A percentile compares a stretch with the other conserved stretches of the same genome.
These are phyloP conservation scores for Scaptomyza parva DNA, from an alignment of 2,888 invertebrate genomes.

Conservation along the genomic window DNA sequence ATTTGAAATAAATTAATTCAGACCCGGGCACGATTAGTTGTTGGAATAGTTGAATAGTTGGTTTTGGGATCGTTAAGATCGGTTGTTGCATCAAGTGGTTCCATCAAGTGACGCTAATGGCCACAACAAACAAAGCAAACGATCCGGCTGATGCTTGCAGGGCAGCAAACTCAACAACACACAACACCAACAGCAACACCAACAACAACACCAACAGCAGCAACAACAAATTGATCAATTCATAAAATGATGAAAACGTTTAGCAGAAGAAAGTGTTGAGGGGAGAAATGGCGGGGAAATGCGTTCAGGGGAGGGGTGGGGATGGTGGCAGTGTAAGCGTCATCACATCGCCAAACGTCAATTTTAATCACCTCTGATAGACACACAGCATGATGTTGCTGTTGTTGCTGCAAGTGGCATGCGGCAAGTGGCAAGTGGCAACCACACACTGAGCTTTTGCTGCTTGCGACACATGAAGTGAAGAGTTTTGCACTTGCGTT, in stretches of 20 bases:
- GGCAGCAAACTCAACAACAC: constrained; percentile 25
- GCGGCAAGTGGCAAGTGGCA: constrained; percentile 14
- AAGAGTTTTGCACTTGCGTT: constrained; percentile 80
- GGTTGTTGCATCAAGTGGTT: constrained; percentile 19
- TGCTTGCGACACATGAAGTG: constrained; percentile 72
- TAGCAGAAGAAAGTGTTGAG: constrained; percentile 77
- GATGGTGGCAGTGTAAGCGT: constrained; percentile 28
- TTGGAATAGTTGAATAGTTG: constrained; percentile 9
- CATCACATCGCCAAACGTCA: constrained; percentile 73
- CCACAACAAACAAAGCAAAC: constrained; percentile 77
- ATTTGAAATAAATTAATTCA: constrained; percentile 78
- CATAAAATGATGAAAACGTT: constrained; percentile 81
- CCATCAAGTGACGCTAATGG: constrained; percentile 79
- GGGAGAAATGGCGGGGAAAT: not conserved
- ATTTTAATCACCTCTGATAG: constrained; percentile 77
- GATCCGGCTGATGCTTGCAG: constrained; percentile 58
- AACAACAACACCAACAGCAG: constrained; percentile 9
- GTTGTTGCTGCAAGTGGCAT: constrained; percentile 44
- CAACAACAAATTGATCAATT: constrained; percentile 80
- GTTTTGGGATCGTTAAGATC: constrained; percentile 6
- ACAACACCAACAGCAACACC: too few relatives aligned
- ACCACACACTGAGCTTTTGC: constrained; percentile 15
- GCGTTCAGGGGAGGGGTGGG: not conserved
- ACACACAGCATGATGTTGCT: constrained; percentile 14
- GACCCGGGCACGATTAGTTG: constrained; percentile 37